A percentile compares a stretch with the other conserved stretches of the same genome.
phyloP scores from a whole-genome alignment of 1,140 invertebrate species.

The Scaptomyza hsui region DNA sequence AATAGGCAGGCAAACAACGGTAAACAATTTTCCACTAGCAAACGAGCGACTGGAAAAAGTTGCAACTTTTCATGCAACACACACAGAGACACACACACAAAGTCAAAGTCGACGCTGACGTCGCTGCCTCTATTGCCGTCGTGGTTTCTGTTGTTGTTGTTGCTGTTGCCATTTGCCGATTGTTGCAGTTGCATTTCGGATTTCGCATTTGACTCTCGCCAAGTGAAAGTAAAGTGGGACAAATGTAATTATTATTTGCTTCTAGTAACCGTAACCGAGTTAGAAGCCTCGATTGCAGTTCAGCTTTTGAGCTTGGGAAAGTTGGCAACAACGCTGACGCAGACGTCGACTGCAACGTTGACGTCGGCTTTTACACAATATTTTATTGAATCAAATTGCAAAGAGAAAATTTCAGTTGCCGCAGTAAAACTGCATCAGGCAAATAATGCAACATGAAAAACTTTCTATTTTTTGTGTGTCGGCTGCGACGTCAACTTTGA shows the following conservation, averaged over 20 bases:
- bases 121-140: not conserved
- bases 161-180: slow-evolving; percentile 24
- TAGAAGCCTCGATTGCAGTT: slow-evolving; percentile 70
- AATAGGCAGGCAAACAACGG: slow-evolving; percentile 51
- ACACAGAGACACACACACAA: slow-evolving; percentile 40
- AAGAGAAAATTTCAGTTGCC: slow-evolving; percentile 74
- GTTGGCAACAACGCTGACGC: slow-evolving; percentile 46
- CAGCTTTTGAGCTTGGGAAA: slow-evolving; percentile 45
- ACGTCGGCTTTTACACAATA: slow-evolving; percentile 79
- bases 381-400: slow-evolving; percentile 82
- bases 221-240: slow-evolving; percentile 84
- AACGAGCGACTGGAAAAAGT: slow-evolving; percentile 72
- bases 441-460: slow-evolving; percentile 56
- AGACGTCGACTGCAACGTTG: not conserved
- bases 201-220: slow-evolving; percentile 55
- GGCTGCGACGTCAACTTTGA: slow-evolving; percentile 48
- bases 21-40: slow-evolving; percentile 69
- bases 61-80: slow-evolving; percentile 77
- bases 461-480: slow-evolving; percentile 80
- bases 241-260: slow-evolving; percentile 84
- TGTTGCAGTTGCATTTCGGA: slow-evolving; percentile 29
- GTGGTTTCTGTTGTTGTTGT: slow-evolving; percentile 11
- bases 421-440: slow-evolving; percentile 41
- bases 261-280: slow-evolving; percentile 83
- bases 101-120: slow-evolving; percentile 52